Percentiles rank a stretch among this genome's conserved stretches.
phyloP scores from a whole-genome alignment of 2,888 invertebrate genomes.

The Heliconius aoede region DNA sequence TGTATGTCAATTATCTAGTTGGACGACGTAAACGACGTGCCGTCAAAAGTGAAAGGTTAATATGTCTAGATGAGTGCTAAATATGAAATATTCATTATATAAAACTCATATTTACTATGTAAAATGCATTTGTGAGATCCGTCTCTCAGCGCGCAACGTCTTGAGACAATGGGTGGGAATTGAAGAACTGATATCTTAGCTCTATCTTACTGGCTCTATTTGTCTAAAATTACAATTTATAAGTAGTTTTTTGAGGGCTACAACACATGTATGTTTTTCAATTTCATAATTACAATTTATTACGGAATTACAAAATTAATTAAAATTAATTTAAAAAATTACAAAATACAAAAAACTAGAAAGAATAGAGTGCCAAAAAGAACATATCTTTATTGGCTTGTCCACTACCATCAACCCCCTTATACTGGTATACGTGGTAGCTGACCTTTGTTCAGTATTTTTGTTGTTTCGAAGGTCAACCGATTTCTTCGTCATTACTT shows the following conservation, averaged over 20 bases:
- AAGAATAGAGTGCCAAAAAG: not conserved
- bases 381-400: not conserved
- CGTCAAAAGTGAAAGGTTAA: constrained; percentile 24
- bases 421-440: not conserved
- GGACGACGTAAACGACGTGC: not conserved
- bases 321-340: no score
- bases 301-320: no score
- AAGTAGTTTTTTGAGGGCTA: no score
- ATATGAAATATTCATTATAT: constrained; percentile 9
- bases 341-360: no score
- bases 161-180: not conserved
- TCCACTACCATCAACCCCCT: not conserved
- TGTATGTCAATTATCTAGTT: constrained; percentile 11
- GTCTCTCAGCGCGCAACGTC: not conserved
- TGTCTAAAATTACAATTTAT: no score
- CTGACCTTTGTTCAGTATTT: not conserved
- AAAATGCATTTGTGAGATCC: not conserved
- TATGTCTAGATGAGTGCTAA: constrained; percentile 1
- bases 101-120: constrained; percentile 1
- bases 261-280: no score
- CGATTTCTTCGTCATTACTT: not conserved
- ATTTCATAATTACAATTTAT: no score
- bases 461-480: not conserved
- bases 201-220: no score
- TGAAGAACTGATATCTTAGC: not conserved